phyloP scores from a whole-genome alignment of 1,140 invertebrate genomes.

The Leptinotarsa defecta region DNA sequence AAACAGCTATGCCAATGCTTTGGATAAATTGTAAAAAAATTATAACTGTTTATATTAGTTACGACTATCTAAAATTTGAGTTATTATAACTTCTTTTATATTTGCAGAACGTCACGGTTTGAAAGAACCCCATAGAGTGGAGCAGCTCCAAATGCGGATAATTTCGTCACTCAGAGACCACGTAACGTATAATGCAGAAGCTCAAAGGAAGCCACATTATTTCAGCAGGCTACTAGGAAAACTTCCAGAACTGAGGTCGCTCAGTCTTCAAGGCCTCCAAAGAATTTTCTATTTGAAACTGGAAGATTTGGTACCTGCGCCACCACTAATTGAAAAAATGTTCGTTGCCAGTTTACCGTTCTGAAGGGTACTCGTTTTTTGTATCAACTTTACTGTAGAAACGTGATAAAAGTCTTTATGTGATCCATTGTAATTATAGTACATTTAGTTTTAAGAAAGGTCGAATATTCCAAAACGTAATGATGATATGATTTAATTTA shows the following conservation, averaged over 20 bases:
- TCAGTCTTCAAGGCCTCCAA: conserved; percentile 91
- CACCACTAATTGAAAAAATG: conserved; percentile 92
- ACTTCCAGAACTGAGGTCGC: conserved; percentile 85
- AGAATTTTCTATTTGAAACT: conserved; percentile 93
- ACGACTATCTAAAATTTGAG: too few relatives aligned
- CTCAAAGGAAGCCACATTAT: conserved; percentile 86
- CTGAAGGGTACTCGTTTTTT: conserved; percentile 58
- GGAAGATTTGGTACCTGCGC: conserved; percentile 88
- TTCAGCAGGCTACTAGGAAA: conserved; percentile 90
- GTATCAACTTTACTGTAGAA: background rate
- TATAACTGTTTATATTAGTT: too few relatives aligned
- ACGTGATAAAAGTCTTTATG: conserved; percentile 1
- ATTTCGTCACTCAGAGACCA: conserved; percentile 91
- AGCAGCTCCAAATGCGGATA: conserved; percentile 94
- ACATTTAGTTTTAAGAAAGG: background rate
- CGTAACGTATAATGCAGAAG: conserved; percentile 90
- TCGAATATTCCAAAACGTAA: background rate
- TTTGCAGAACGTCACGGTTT: conserved; percentile 86
- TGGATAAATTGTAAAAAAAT: too few relatives aligned
- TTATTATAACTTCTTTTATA: background rate
- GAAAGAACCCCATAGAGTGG: conserved; percentile 88
- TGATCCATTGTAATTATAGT: background rate
- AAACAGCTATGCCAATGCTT: too few relatives aligned
- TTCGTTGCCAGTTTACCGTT: conserved; percentile 93
- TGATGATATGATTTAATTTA: too few relatives aligned